These are phyloP conservation scores for Camptogramma bilineatum DNA, from an alignment of 2,888 invertebrate genomes.

Conservation along the genomic window DNA sequence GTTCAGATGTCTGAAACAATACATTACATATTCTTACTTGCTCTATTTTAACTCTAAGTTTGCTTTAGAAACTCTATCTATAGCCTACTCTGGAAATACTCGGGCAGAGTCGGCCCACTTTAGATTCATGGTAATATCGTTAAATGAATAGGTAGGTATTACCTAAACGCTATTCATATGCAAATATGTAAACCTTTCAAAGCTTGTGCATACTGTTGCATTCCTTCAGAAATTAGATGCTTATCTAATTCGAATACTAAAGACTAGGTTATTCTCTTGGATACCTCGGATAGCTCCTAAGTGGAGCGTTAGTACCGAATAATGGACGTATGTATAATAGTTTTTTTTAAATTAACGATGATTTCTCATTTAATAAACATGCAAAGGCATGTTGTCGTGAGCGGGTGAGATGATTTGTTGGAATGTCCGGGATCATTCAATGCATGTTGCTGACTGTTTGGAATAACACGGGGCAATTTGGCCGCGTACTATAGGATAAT, in stretches of 20 bases:
- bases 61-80: background rate
- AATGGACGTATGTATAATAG: background rate
- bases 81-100: slow-evolving; percentile 10
- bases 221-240: slow-evolving; percentile 32
- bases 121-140: slow-evolving; percentile 21
- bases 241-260: slow-evolving; percentile 27
- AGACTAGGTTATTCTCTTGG: background rate
- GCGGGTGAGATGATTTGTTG: slow-evolving; percentile 23
- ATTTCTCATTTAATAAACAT: background rate
- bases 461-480: slow-evolving; percentile 34
- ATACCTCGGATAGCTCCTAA: background rate
- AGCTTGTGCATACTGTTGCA: slow-evolving; percentile 28
- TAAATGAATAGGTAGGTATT: slow-evolving; percentile 34
- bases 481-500: slow-evolving; percentile 30
- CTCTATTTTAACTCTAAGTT: background rate
- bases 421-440: slow-evolving; percentile 30
- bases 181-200: slow-evolving; percentile 42
- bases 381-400: slow-evolving; percentile 18
- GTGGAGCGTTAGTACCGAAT: background rate
- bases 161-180: slow-evolving; percentile 52
- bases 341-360: background rate
- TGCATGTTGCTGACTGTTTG: slow-evolving; percentile 22
- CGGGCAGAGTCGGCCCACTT: slow-evolving; percentile 4
- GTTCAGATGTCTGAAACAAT: slow-evolving; percentile 89
- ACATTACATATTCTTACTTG: background rate